Conservation (phyloP, 2,113 vertebrate genomes). For the Seriola quinqueradiata region DNA sequence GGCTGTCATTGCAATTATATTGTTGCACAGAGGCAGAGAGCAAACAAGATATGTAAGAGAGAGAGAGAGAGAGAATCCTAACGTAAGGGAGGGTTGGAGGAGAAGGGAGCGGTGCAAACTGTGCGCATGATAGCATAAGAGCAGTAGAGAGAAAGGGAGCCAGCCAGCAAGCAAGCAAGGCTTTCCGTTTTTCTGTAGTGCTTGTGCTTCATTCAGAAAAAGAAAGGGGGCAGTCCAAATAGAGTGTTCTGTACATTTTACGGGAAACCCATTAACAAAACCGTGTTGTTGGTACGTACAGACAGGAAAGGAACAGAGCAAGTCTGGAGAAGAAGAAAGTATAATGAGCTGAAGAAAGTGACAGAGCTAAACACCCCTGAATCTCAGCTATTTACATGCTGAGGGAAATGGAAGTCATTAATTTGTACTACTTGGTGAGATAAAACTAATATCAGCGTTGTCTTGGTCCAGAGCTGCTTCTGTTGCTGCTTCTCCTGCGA, state of each 20-base stretch:
- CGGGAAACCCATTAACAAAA: slow-evolving; percentile 51
- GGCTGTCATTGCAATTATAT: slow-evolving; percentile 71
- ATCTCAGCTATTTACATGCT: slow-evolving; percentile 43
- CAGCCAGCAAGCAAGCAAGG: slow-evolving; percentile 58
- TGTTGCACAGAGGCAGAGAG: slow-evolving; percentile 60
- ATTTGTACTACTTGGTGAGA: slow-evolving; percentile 51
- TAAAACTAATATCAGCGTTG: slow-evolving; percentile 44
- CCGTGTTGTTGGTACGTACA: slow-evolving; percentile 22
- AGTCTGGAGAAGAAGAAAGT: slow-evolving; percentile 49
- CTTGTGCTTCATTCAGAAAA: slow-evolving; percentile 85
- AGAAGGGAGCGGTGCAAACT: slow-evolving; percentile 74
- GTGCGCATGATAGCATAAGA: slow-evolving; percentile 72
- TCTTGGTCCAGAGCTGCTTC: slow-evolving; percentile 41
- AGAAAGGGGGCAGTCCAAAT: slow-evolving; percentile 70
- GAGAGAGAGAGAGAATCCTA: slow-evolving; percentile 61
- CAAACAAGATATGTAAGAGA: slow-evolving; percentile 59
- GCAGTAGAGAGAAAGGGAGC: slow-evolving; percentile 52
- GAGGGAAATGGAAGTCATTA: slow-evolving; percentile 61
- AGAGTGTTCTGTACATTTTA: slow-evolving; percentile 58
- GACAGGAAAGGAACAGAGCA: slow-evolving; percentile 29
- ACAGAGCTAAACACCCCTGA: slow-evolving; percentile 35
- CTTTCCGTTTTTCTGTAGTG: slow-evolving; percentile 65
- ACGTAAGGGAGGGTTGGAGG: slow-evolving; percentile 65
- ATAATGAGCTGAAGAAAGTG: slow-evolving; percentile 50
- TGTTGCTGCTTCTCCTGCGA: slow-evolving; percentile 39